Conservation (phyloP, 2,888 invertebrate species). For the Axea sp. region DNA sequence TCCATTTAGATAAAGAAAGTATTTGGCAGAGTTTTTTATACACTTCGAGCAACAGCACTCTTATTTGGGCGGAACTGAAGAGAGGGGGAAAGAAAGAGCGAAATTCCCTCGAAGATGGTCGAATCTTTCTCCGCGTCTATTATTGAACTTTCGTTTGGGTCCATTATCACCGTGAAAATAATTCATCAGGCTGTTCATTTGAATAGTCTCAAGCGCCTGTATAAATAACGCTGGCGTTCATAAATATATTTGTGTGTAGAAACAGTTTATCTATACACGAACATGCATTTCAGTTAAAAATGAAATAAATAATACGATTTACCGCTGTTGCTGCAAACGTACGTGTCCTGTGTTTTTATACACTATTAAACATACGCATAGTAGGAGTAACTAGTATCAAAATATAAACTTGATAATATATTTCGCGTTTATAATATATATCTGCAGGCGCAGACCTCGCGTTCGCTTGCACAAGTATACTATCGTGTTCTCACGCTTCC, state of each 20-base stretch:
- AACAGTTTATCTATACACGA: constrained; percentile 41
- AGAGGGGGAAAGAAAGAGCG: too few species aligned
- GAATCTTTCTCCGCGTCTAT: too few species aligned
- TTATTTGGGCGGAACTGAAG: too few species aligned
- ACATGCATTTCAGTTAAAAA: constrained; percentile 42
- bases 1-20: too few species aligned
- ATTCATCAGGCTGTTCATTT: too few species aligned
- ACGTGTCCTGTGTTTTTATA: constrained; percentile 42
- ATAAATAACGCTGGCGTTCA: constrained; percentile 12
- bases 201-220: too few species aligned
- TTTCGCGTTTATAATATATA: constrained; percentile 43
- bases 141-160: too few species aligned
- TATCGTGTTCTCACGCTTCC: constrained; percentile 68
- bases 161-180: too few species aligned
- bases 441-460: constrained; percentile 12
- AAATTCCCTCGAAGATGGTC: too few species aligned
- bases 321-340: constrained; percentile 11
- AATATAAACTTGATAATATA: constrained; percentile 59
- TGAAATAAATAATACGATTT: constrained; percentile 48
- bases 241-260: constrained; percentile 22
- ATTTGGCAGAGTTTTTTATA: too few species aligned
- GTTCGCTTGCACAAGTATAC: constrained; percentile 36
- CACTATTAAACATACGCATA: constrained; percentile 35
- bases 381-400: constrained; percentile 56
- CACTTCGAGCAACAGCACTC: too few species aligned